A percentile compares a stretch with the other conserved stretches of the same genome.
These are phyloP conservation scores for Pygoscelis antarcticus DNA, from an alignment of 2,113 vertebrate species.

Conservation along the genomic window DNA sequence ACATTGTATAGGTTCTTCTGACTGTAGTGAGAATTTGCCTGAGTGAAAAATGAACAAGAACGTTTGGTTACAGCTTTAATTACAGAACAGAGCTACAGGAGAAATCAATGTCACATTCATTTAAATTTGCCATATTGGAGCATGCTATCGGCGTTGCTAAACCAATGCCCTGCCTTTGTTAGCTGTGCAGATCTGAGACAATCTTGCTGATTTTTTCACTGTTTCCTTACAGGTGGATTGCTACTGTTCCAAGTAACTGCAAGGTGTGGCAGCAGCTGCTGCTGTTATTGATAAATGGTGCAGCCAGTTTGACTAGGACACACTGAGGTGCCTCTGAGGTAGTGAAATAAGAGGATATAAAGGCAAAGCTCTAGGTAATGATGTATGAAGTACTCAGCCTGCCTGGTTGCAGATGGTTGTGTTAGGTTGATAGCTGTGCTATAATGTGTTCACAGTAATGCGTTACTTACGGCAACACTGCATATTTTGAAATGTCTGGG, in stretches of 20 bases:
- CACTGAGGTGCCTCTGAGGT: slow-evolving; percentile 17
- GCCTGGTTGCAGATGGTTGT: background rate
- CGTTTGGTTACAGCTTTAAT: slow-evolving; percentile 20
- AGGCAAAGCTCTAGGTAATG: background rate
- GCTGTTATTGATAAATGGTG: slow-evolving; percentile 28
- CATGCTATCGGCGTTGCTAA: background rate
- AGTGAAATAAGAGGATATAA: slow-evolving; percentile 11
- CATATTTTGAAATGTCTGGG: background rate
- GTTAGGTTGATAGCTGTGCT: background rate
- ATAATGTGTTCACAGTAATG: background rate
- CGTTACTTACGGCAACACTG: background rate
- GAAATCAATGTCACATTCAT: slow-evolving; percentile 28
- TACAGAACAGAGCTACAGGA: background rate
- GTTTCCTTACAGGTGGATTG: background rate
- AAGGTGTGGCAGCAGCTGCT: slow-evolving; percentile 15
- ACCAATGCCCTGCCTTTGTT: background rate
- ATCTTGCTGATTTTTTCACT: background rate
- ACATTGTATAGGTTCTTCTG: background rate
- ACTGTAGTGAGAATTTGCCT: background rate
- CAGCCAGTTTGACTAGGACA: background rate
- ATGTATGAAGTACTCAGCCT: background rate
- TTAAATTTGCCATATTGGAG: background rate
- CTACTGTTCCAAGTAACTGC: background rate
- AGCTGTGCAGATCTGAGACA: background rate
- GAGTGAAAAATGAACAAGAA: background rate